Conservation (phyloP, 2,888 invertebrate genomes). For the Anorthoa munda region DNA sequence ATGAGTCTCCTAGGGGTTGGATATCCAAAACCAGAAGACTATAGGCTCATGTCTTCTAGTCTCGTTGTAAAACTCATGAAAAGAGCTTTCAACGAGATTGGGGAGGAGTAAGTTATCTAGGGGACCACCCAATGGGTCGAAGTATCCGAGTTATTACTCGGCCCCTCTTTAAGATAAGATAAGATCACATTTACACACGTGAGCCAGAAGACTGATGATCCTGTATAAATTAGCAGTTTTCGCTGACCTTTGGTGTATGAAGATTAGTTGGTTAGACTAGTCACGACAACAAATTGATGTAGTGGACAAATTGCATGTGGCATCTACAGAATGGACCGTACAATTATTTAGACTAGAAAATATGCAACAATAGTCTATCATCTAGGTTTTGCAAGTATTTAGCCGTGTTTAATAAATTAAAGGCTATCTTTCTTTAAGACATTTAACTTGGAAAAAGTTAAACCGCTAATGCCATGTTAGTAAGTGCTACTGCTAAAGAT, state of each 20-base stretch:
- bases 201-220: constrained; percentile 35
- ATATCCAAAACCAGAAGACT: no score
- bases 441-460: no score
- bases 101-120: no score
- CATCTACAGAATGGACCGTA: background rate
- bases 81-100: no score
- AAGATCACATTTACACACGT: constrained; percentile 48
- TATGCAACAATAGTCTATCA: background rate
- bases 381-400: background rate
- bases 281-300: constrained; percentile 9
- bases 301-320: constrained; percentile 14
- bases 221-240: constrained; percentile 38
- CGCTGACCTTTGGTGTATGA: constrained; percentile 41
- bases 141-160: no score
- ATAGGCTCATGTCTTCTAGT: no score
- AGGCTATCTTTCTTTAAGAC: background rate
- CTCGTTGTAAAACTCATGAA: no score
- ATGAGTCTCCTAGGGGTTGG: no score
- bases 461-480: background rate
- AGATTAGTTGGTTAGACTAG: constrained; percentile 12
- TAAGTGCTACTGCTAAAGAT: background rate
- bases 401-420: no score
- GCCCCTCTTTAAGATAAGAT: background rate
- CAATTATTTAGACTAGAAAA: background rate
- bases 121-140: no score